These are phyloP conservation scores for Ephydatia muelleri DNA, from an alignment of 37 sponge, comb jelly and placozoan genomes.

Conservation along the genomic window DNA sequence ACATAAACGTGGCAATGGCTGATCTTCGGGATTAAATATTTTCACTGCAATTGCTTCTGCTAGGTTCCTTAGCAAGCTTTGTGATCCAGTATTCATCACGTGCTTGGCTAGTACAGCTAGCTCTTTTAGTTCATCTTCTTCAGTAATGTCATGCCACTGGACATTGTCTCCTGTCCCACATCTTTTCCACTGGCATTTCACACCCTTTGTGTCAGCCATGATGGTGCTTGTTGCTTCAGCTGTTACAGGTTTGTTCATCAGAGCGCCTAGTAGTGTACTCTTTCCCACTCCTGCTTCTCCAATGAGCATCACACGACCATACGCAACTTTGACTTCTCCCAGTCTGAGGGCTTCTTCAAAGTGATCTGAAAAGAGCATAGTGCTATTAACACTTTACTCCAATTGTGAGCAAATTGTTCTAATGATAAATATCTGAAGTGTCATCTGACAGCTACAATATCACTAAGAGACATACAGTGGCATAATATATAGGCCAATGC, in stretches of 20 bases:
- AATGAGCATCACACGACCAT: constrained; percentile 44
- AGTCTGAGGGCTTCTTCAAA: constrained; percentile 22
- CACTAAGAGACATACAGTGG: too few species aligned
- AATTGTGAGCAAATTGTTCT: too few species aligned
- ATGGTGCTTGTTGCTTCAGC: constrained; percentile 19
- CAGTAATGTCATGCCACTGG: constrained; percentile 3
- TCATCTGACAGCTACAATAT: too few species aligned
- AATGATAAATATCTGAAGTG: too few species aligned
- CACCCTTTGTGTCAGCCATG: constrained; percentile 10
- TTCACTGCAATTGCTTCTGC: too few species aligned
- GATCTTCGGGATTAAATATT: too few species aligned
- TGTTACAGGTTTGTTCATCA: constrained; percentile 14
- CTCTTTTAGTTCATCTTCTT: constrained; percentile 36
- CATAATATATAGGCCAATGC: too few species aligned
- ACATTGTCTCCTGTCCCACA: not conserved
- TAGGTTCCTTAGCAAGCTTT: too few species aligned
- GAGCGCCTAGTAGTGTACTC: constrained; percentile 31
- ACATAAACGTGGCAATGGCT: too few species aligned
- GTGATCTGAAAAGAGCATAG: not conserved
- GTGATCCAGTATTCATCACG: not conserved
- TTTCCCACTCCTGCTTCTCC: constrained; percentile 46
- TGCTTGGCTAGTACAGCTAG: constrained; percentile 12
- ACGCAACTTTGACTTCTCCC: constrained; percentile 31
- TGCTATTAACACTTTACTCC: too few species aligned
- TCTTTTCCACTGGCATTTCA: constrained; percentile 4